Conservation (phyloP, 2,797 vertebrate species). For the Rhynchonycteris naso region DNA sequence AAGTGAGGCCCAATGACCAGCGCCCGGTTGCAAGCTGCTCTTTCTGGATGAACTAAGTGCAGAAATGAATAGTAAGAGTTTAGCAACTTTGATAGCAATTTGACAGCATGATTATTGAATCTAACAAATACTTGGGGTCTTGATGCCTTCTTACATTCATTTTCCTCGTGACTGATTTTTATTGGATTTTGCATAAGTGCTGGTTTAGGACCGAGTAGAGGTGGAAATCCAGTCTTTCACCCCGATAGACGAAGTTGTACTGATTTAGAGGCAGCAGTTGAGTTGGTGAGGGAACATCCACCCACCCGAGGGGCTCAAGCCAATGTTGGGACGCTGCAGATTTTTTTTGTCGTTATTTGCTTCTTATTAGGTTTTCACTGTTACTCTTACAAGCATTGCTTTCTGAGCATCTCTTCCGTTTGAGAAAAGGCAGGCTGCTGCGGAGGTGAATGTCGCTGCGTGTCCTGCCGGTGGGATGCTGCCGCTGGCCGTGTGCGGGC, state of each 20-base stretch:
- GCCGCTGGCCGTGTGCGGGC: background rate
- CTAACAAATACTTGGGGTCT: background rate
- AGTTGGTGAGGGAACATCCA: rapidly evolving
- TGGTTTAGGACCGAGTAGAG: background rate
- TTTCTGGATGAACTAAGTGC: background rate
- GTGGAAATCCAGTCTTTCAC: background rate
- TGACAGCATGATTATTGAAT: background rate
- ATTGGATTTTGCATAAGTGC: background rate
- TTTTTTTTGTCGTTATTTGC: background rate
- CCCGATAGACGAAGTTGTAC: background rate
- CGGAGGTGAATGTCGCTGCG: background rate
- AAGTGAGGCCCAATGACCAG: background rate
- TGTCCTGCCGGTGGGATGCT: background rate
- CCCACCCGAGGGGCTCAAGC: background rate
- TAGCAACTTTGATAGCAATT: background rate
- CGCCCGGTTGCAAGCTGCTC: background rate
- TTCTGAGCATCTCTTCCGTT: background rate
- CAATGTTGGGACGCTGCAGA: background rate
- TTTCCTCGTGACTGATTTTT: constrained; percentile 11
- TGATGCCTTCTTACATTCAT: background rate
- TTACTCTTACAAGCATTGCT: background rate
- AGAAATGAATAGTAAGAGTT: background rate
- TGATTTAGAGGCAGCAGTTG: background rate
- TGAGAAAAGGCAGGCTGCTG: background rate
- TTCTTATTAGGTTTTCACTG: background rate